A percentile compares a stretch with the other conserved stretches of the same genome.
These are phyloP conservation scores for Tenodera sinensis DNA, from an alignment of 2,888 invertebrate species.

Conservation along the genomic window DNA sequence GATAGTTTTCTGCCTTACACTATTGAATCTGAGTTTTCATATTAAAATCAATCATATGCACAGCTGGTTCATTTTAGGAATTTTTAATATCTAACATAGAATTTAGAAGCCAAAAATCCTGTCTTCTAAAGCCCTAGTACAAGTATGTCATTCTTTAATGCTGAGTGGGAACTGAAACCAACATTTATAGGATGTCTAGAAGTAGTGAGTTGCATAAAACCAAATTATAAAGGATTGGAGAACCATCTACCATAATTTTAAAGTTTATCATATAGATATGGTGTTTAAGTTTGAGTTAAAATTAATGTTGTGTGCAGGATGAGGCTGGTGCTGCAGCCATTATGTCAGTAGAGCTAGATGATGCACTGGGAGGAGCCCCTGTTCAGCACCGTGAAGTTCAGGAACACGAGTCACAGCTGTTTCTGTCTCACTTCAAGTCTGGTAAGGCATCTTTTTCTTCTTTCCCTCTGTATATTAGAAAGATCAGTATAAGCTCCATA, in stretches of 20 bases:
- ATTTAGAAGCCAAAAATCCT: no score
- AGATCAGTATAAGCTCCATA: no score
- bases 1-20: no score
- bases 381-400: constrained; percentile 84
- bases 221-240: background rate
- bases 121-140: no score
- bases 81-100: no score
- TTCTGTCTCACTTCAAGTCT: constrained; percentile 70
- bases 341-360: constrained; percentile 77
- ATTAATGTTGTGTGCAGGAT: constrained; percentile 46
- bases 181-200: no score
- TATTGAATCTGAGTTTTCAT: no score
- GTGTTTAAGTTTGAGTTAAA: background rate
- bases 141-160: no score
- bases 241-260: background rate
- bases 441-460: constrained; percentile 43
- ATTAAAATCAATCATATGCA: no score
- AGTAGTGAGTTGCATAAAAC: no score
- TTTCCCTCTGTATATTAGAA: background rate
- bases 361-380: constrained; percentile 75
- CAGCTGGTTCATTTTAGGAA: no score
- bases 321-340: constrained; percentile 75
- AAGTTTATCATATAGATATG: background rate
- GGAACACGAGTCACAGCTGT: constrained; percentile 76
- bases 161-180: no score